These are phyloP conservation scores for Xylophagus ater DNA, from an alignment of 2,888 invertebrate species.

Conservation along the genomic window DNA sequence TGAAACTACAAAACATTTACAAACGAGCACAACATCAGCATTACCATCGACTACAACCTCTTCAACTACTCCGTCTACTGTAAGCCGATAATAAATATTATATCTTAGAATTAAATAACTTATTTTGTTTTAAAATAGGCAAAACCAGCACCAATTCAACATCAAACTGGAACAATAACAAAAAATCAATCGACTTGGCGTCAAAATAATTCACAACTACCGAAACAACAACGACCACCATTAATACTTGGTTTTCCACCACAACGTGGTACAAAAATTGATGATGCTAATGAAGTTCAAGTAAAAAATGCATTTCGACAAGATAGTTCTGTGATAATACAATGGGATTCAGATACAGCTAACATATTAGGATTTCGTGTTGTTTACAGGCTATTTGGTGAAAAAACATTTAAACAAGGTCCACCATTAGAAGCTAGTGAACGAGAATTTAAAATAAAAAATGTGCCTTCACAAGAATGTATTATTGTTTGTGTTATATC, in stretches of 20 bases:
- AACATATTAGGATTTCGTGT: constrained; percentile 84
- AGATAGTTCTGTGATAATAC: constrained; percentile 78
- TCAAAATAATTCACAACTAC: constrained; percentile 21
- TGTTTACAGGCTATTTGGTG: constrained; percentile 80
- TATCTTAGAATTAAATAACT: too few species aligned
- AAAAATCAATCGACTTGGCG: constrained; percentile 42
- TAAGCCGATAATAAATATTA: too few species aligned
- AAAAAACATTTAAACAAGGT: constrained; percentile 80
- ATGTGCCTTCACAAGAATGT: constrained; percentile 87
- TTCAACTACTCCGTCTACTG: constrained; percentile 25
- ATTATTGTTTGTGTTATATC: constrained; percentile 89
- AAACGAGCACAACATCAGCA: constrained; percentile 26
- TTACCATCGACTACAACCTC: constrained; percentile 24
- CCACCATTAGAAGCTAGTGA: constrained; percentile 82
- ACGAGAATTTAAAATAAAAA: constrained; percentile 85
- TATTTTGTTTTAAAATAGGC: neutral
- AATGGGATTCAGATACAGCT: constrained; percentile 81
- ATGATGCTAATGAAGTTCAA: constrained; percentile 63
- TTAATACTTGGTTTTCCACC: constrained; percentile 60
- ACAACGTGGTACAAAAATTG: constrained; percentile 51
- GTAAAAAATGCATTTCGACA: constrained; percentile 73
- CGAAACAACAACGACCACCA: constrained; percentile 52
- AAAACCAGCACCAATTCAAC: constrained; percentile 2
- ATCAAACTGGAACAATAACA: constrained; percentile 13
- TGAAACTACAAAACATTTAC: too few species aligned